These are phyloP conservation scores for Chalcis sispes DNA, from an alignment of 2,888 invertebrate genomes.

Conservation along the genomic window DNA sequence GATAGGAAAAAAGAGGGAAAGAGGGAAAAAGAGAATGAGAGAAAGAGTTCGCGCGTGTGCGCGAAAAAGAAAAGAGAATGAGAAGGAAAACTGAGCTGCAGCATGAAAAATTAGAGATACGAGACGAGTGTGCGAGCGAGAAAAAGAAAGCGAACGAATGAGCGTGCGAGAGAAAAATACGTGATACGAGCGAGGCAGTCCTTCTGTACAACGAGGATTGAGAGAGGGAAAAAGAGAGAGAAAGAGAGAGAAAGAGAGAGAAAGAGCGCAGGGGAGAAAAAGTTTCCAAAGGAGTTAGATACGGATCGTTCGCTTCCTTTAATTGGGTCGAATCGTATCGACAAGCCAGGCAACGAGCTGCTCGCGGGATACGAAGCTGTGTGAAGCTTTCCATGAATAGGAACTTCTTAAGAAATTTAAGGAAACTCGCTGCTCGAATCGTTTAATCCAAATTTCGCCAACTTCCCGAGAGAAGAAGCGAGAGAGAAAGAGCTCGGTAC, in stretches of 20 bases:
- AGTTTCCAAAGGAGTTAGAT: conserved; percentile 38
- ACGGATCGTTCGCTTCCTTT: conserved; percentile 49
- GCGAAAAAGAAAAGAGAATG: background rate
- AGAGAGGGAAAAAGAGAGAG: no score
- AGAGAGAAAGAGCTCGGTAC: background rate
- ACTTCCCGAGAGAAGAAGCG: conserved; percentile 5
- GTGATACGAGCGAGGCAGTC: conserved; percentile 33
- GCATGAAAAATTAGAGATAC: conserved; percentile 41
- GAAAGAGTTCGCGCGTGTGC: background rate
- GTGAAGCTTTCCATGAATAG: conserved; percentile 17
- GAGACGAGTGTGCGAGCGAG: background rate
- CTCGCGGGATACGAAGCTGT: background rate
- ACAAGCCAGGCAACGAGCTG: conserved; percentile 26
- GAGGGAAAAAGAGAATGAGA: background rate
- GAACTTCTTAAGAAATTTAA: conserved; percentile 46
- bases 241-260: background rate
- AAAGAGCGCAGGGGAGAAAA: conserved; percentile 11
- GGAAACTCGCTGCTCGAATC: conserved; percentile 42
- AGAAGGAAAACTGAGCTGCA: conserved; percentile 11
- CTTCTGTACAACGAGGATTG: background rate
- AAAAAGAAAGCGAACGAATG: background rate
- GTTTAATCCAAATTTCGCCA: conserved; percentile 46
- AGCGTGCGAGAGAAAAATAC: background rate
- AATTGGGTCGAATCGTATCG: conserved; percentile 54
- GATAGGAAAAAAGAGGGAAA: background rate